These are phyloP conservation scores for Recurvirostra avosetta DNA, from an alignment of 2,113 vertebrate species.

Conservation along the genomic window DNA sequence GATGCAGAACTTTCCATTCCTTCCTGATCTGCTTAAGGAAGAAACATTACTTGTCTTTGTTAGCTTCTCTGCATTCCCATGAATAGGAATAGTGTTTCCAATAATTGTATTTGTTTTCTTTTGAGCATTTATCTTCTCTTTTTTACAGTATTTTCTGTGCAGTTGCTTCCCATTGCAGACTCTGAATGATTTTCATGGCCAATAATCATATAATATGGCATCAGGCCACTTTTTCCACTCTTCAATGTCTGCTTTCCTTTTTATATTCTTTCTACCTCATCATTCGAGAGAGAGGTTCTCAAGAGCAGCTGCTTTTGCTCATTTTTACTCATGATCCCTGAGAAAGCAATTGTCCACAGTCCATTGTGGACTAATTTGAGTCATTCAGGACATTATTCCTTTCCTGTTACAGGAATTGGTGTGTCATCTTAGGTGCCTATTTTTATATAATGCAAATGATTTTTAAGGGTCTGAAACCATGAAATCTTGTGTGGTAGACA, in stretches of 20 bases:
- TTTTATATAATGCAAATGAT: not conserved
- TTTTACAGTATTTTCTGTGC: not conserved
- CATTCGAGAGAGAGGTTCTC: not conserved
- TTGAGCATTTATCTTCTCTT: not conserved
- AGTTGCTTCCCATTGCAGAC: not conserved
- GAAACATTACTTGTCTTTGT: not conserved
- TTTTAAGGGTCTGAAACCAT: not conserved
- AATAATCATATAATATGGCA: not conserved
- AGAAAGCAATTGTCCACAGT: not conserved
- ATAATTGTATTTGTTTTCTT: not conserved
- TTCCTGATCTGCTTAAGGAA: not conserved
- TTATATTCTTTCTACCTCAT: not conserved
- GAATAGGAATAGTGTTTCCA: not conserved
- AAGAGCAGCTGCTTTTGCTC: not conserved
- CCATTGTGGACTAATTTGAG: not conserved
- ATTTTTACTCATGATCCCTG: not conserved
- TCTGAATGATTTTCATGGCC: not conserved
- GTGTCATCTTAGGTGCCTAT: fast-evolving
- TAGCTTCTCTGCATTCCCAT: not conserved
- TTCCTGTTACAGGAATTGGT: not conserved
- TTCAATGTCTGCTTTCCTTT: not conserved
- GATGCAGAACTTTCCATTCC: not conserved
- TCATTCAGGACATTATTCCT: not conserved
- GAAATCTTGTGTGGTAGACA: not conserved
- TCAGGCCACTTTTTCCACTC: not conserved